phyloP scores from a whole-genome alignment of 2,113 vertebrate species.

The Paramisgurnus dabryanus region DNA sequence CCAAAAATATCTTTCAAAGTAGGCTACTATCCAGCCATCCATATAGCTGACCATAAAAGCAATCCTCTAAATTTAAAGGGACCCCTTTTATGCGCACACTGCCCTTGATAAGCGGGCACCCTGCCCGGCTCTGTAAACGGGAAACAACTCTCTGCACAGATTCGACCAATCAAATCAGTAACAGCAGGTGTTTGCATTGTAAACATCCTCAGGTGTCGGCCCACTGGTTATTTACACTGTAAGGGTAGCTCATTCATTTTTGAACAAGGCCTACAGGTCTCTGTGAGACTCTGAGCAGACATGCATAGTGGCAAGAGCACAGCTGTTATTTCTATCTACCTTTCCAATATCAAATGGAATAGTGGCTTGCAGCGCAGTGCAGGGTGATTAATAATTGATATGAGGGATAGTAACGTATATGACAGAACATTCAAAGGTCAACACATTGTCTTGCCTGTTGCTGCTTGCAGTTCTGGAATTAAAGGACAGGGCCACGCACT shows the following conservation, averaged over 20 bases:
- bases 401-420: constrained; percentile 52
- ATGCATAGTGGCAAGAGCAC: constrained; percentile 62
- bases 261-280: constrained; percentile 74
- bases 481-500: not conserved
- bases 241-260: constrained; percentile 74
- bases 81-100: constrained; percentile 36
- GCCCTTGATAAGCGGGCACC: constrained; percentile 62
- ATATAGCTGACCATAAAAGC: not conserved
- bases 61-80: constrained; percentile 45
- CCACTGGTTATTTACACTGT: constrained; percentile 78
- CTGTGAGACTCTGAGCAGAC: constrained; percentile 71
- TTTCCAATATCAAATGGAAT: constrained; percentile 68
- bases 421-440: constrained; percentile 73
- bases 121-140: constrained; percentile 52
- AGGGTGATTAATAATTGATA: constrained; percentile 74
- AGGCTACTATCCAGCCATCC: not conserved
- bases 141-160: constrained; percentile 60
- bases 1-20: not conserved
- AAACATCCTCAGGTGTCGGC: constrained; percentile 73
- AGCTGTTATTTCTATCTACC: constrained; percentile 58
- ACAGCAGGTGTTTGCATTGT: constrained; percentile 76
- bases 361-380: constrained; percentile 70
- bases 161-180: constrained; percentile 72
- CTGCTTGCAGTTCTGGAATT: not conserved
- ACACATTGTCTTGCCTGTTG: constrained; percentile 54